Base-by-base conservation (phyloP, 2,888 invertebrate species). In the Eurois occulta region DNA sequence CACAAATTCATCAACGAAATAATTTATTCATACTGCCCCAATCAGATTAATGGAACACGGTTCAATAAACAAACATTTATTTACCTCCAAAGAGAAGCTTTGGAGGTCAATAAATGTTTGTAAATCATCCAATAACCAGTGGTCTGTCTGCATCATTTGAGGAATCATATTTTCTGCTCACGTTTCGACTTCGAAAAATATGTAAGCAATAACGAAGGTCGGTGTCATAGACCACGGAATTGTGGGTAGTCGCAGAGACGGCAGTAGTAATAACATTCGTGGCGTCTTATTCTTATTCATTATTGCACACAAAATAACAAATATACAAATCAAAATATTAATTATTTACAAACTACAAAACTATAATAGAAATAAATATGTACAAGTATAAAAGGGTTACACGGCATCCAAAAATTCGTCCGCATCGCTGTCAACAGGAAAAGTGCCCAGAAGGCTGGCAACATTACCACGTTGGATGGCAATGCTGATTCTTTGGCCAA, bases 141-240 rank as follows among this genome's bases (percentile, higher is more conserved):
- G 68, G 62, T 81, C 75, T 64, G n/a, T 78, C 60, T 67, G 70
- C 52, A 73, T 76, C 77, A 72, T 83, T 75, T 71, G 65, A 52
- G 72, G 67, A 64, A 81, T 86, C 68, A 78, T 78, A 83, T 58
- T 85, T 86, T 86, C 87, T 24, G 58, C 55, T 83, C 87, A 87
- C 83, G 87, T 87, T 74, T 80, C 10, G 52, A 76, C 70, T 81
- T 48, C 18, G 75, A 77, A 75, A 79, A 76, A 72, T 79, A 78
- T 77, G 77, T 80, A 76, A 72, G 77, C 62, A 79, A 85, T 83
- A 83, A 82, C 73, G 68, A 74, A 78, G 75, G 73, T 68, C 77
- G 28, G 4, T 10, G 41, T 41, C 18, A 41, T 13, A 65, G 65
- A 65, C n/a, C 65, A 43, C 4, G 1, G 65, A 65, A n/a, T n/a